phyloP scores from a whole-genome alignment of 2,888 invertebrate genomes.

The Morpho helenor region DNA sequence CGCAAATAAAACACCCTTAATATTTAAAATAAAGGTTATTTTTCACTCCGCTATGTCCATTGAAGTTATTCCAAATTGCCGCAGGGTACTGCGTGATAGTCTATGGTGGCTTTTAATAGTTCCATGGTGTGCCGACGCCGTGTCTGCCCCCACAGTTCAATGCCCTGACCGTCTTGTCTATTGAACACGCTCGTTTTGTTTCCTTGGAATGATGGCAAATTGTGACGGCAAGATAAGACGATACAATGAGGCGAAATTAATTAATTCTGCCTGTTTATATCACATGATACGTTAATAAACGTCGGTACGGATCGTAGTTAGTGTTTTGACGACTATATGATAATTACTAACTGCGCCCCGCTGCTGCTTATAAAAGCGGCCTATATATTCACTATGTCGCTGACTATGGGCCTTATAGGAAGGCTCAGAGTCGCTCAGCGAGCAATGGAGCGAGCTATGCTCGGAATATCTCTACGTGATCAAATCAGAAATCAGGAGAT shows the following conservation, averaged over 20 bases:
- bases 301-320: too few relatives aligned
- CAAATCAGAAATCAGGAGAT: too few relatives aligned
- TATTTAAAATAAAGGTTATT: too few relatives aligned
- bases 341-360: too few relatives aligned
- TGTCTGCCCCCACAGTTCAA: conserved; percentile 60
- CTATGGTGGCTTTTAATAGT: conserved; percentile 40
- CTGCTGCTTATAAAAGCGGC: too few relatives aligned
- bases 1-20: too few relatives aligned
- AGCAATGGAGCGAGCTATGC: too few relatives aligned
- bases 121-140: conserved; percentile 61
- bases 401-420: too few relatives aligned
- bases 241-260: not conserved
- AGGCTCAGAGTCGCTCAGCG: too few relatives aligned
- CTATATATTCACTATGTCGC: too few relatives aligned
- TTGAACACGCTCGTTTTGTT: conserved; percentile 57
- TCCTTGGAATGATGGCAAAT: conserved; percentile 32
- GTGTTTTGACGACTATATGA: too few relatives aligned
- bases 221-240: conserved; percentile 1
- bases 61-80: conserved; percentile 19
- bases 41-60: conserved; percentile 19
- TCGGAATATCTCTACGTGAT: too few relatives aligned
- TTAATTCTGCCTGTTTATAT: conserved; percentile 18
- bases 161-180: conserved; percentile 49
- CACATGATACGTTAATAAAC: not conserved
- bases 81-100: conserved; percentile 23